Evolutionary conservation across 2,113 vertebrate genomes (phyloP).

Genomic region (Hippolais icterina): DNA sequence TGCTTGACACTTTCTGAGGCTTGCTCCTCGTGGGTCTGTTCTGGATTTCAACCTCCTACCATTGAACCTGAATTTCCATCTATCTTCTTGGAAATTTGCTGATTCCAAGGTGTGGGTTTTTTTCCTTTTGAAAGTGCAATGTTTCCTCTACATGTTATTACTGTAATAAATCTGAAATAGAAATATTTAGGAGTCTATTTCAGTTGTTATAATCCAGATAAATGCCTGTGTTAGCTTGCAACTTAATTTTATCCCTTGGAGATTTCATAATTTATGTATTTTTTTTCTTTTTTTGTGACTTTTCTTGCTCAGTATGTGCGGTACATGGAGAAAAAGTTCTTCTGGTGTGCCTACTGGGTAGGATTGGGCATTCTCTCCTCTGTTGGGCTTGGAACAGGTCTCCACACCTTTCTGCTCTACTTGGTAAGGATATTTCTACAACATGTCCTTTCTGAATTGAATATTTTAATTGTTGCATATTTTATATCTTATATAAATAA

Average conservation of each 20-base stretch:
- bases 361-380: constrained; percentile 88
- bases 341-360: constrained; percentile 90
- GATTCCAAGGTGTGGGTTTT: neutral
- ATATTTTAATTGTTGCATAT: neutral
- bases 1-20: neutral
- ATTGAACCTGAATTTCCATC: neutral
- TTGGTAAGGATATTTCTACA: constrained; percentile 80
- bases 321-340: constrained; percentile 84
- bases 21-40: neutral
- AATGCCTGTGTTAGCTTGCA: neutral
- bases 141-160: neutral
- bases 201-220: neutral
- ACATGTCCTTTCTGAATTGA: rapidly evolving
- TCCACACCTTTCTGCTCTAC: constrained; percentile 89
- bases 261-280: neutral
- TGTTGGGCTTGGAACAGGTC: constrained; percentile 86
- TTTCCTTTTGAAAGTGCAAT: neutral
- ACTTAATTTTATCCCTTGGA: neutral
- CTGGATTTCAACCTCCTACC: neutral
- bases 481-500: neutral
- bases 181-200: neutral
- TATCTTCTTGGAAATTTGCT: neutral
- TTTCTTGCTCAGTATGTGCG: constrained; percentile 81
- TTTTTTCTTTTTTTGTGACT: neutral
- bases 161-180: neutral